Conservation (phyloP, 2,797 vertebrate genomes). For the Scolopax rusticola region DNA sequence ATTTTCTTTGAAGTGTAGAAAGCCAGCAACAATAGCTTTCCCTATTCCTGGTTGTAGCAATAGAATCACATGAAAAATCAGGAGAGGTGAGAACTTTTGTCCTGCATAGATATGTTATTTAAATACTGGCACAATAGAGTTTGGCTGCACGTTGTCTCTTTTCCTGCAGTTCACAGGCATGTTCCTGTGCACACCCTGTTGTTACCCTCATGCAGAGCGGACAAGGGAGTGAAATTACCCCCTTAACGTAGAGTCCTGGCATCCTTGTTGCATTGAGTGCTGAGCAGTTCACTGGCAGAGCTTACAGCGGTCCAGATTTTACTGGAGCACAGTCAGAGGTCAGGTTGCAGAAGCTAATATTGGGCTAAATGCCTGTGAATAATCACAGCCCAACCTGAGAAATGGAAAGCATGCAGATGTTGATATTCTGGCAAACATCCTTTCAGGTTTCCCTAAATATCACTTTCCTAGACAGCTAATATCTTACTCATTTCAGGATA, state of each 20-base stretch:
- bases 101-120: background rate
- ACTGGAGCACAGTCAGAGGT: background rate
- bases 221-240: background rate
- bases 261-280: background rate
- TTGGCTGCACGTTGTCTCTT: background rate
- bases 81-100: background rate
- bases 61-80: background rate
- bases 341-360: background rate
- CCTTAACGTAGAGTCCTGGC: accelerated
- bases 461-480: background rate
- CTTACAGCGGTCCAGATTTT: background rate
- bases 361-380: background rate
- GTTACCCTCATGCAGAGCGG: background rate
- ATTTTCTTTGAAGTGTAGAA: background rate
- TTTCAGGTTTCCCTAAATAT: background rate
- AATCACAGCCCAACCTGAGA: background rate
- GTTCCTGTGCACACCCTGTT: background rate
- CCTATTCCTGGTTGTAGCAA: background rate
- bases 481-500: background rate
- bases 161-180: background rate
- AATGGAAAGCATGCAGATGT: background rate
- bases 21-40: background rate
- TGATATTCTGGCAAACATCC: background rate
- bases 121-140: background rate
- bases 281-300: background rate